Percentiles rank a stretch among this genome's conserved stretches.
phyloP scores from a whole-genome alignment of 2,113 vertebrate species.

The Oryzias melastigma region DNA sequence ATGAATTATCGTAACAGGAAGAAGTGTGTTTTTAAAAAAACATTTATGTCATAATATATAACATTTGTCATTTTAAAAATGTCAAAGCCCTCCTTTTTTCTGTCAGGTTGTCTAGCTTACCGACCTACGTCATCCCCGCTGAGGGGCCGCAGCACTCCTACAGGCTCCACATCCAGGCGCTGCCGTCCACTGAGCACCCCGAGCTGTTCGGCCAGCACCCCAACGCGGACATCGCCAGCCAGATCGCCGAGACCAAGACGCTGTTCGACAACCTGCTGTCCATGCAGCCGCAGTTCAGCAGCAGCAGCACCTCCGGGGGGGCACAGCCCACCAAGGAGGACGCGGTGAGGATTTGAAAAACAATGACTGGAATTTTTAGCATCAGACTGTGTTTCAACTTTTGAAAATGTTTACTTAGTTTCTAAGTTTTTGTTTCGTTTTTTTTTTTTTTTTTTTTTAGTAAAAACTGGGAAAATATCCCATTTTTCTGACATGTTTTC shows the following conservation, averaged over 20 bases:
- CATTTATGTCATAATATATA: no score
- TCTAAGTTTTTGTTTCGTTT: no score
- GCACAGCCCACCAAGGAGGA: slow-evolving; percentile 77
- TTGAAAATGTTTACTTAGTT: no score
- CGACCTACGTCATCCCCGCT: slow-evolving; percentile 80
- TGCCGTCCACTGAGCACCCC: slow-evolving; percentile 81
- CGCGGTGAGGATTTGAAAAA: slow-evolving; percentile 68
- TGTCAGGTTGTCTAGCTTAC: slow-evolving; percentile 78
- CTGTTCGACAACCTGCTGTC: slow-evolving; percentile 87
- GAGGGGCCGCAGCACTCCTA: slow-evolving; percentile 79
- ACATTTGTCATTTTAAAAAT: no score
- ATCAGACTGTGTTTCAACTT: no score
- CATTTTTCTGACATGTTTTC: no score
- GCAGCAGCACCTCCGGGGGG: slow-evolving; percentile 43
- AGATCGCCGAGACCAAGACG: slow-evolving; percentile 82
- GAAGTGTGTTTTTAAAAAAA: no score
- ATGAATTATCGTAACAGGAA: no score
- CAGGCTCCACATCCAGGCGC: slow-evolving; percentile 76
- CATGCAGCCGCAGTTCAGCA: slow-evolving; percentile 84
- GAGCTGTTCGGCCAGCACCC: slow-evolving; percentile 89
- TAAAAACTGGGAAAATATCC: no score
- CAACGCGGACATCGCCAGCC: slow-evolving; percentile 84
- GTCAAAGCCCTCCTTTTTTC: background rate
- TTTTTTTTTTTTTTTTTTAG: no score
- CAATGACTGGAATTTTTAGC: background rate